Evolutionary conservation across 2,888 invertebrate genomes (phyloP).

Genomic region (Seira ritae): DNA sequence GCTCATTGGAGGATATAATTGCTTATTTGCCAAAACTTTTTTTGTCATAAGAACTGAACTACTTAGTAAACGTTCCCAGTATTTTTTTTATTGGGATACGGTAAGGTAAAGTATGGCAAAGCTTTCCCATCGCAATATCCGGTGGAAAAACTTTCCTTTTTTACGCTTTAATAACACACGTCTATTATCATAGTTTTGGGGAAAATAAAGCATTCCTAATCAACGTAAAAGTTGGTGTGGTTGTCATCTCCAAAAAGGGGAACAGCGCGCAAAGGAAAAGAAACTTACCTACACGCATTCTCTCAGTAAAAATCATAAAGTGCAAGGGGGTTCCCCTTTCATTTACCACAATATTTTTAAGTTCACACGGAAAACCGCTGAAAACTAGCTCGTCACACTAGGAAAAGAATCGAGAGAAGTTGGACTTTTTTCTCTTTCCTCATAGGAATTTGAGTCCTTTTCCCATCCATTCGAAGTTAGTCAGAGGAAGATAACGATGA

Average conservation of each 20-base stretch:
- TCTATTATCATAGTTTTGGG: not conserved
- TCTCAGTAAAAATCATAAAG: slow-evolving; percentile 6
- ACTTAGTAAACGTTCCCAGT: not conserved
- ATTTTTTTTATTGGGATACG: not conserved
- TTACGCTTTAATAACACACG: not conserved
- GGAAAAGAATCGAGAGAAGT: too few species aligned
- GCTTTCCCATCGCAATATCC: not conserved
- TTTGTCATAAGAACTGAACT: not conserved
- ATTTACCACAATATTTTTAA: not conserved
- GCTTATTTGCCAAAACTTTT: slow-evolving; percentile 44
- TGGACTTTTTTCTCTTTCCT: too few species aligned
- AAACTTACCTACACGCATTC: too few species aligned
- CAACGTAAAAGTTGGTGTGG: not conserved
- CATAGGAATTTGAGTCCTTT: too few species aligned
- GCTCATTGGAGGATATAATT: slow-evolving; percentile 50
- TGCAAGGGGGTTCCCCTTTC: not conserved
- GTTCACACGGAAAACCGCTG: not conserved
- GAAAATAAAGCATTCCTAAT: slow-evolving; percentile 13
- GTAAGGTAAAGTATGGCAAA: too few species aligned
- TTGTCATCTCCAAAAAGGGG: slow-evolving; percentile 7
- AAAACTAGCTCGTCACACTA: too few species aligned
- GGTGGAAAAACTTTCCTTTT: not conserved
- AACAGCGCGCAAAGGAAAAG: too few species aligned
- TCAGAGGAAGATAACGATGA: too few species aligned
- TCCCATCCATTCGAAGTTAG: too few species aligned